phyloP scores from a whole-genome alignment of 1,140 invertebrate genomes.

The Drosophila quadrilineata region DNA sequence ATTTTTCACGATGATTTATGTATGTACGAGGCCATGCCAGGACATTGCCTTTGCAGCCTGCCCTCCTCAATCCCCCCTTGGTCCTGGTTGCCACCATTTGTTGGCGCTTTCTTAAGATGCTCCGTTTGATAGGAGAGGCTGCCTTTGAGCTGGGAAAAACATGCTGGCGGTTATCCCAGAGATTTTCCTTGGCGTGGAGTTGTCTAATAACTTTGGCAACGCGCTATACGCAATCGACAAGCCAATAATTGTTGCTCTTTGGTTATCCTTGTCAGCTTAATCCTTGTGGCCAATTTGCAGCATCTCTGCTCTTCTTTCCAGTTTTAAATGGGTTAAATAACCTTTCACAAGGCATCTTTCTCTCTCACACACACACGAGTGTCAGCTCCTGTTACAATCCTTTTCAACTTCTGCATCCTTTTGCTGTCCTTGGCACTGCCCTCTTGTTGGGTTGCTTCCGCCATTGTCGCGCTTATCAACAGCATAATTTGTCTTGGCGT shows the following conservation, averaged over 20 bases:
- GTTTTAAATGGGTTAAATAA: constrained; percentile 69
- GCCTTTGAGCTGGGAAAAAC: neutral
- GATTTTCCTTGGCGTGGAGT: neutral
- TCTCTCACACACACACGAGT: constrained; percentile 22
- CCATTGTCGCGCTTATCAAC: constrained; percentile 75
- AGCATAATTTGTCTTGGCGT: constrained; percentile 78
- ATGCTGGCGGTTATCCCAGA: neutral
- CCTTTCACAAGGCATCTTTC: constrained; percentile 61
- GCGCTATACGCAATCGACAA: constrained; percentile 31
- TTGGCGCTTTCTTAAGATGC: constrained; percentile 25
- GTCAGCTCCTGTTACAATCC: constrained; percentile 60
- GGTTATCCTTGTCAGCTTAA: constrained; percentile 42
- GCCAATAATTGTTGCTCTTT: constrained; percentile 27
- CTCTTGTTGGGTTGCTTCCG: constrained; percentile 37
- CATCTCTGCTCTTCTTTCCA: neutral
- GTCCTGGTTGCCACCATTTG: neutral
- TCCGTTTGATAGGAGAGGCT: constrained; percentile 31
- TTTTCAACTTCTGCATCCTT: neutral
- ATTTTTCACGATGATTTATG: constrained; percentile 71
- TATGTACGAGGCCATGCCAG: constrained; percentile 23
- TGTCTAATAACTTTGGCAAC: constrained; percentile 26
- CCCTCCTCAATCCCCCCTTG: neutral
- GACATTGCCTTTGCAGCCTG: neutral
- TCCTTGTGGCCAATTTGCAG: constrained; percentile 35
- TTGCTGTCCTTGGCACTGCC: neutral